Evolutionary conservation across 2,797 vertebrate species (phyloP).

Genomic region (Poeciliopsis turneri): DNA sequence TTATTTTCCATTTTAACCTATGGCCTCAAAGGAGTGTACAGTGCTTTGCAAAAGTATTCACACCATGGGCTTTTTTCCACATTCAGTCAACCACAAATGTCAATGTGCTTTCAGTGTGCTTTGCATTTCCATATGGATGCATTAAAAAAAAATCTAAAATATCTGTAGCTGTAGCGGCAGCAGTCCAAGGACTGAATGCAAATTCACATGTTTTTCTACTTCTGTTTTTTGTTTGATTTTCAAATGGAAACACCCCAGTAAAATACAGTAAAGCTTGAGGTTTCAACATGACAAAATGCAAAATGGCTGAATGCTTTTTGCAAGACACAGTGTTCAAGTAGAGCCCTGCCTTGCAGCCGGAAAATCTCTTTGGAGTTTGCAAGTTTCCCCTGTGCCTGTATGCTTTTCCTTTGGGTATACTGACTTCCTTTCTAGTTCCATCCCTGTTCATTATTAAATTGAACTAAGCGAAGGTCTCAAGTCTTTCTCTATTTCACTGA

Average conservation of each 20-base stretch:
- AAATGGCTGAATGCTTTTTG: not conserved
- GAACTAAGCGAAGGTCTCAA: not conserved
- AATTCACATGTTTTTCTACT: not conserved
- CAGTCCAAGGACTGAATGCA: not conserved
- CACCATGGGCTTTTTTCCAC: not conserved
- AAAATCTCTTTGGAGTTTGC: not conserved
- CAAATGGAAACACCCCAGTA: not conserved
- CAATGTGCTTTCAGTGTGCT: not conserved
- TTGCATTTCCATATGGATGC: not conserved
- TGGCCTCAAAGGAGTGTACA: not conserved
- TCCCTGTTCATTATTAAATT: not conserved
- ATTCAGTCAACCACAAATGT: not conserved
- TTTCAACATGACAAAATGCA: not conserved
- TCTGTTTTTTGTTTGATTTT: not conserved
- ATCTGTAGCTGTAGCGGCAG: not conserved
- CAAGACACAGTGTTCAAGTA: not conserved
- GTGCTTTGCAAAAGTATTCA: not conserved
- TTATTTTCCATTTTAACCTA: not conserved
- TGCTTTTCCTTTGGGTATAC: not conserved
- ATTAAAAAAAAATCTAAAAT: not conserved
- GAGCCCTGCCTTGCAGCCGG: not conserved
- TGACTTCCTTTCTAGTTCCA: not conserved
- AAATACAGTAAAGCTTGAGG: not conserved
- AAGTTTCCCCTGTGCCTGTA: not conserved
- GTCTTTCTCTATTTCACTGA: constrained; percentile 4